phyloP scores from a whole-genome alignment of 2,797 vertebrate genomes.

The Rhynchonycteris naso region DNA sequence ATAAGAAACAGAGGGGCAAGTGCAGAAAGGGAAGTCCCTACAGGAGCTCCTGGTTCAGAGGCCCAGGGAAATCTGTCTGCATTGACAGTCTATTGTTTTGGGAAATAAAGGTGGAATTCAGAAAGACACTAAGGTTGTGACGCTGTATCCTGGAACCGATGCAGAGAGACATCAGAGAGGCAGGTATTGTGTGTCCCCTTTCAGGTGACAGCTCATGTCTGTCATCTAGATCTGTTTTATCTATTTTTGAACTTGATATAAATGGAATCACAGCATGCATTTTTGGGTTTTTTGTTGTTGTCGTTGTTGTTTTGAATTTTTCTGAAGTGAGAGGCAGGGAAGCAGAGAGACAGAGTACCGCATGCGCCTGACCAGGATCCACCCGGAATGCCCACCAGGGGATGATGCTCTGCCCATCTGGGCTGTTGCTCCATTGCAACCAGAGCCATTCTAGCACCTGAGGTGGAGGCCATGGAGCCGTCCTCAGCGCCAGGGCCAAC shows the following conservation, averaged over 20 bases:
- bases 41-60: background rate
- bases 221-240: background rate
- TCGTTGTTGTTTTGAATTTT: too few relatives aligned
- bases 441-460: too few relatives aligned
- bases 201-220: background rate
- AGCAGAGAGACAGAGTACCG: too few relatives aligned
- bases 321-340: too few relatives aligned
- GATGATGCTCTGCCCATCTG: too few relatives aligned
- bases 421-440: too few relatives aligned
- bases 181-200: background rate
- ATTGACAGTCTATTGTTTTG: background rate
- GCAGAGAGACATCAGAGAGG: background rate
- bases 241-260: background rate
- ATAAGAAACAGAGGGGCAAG: background rate
- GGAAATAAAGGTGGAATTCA: background rate
- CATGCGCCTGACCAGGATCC: too few relatives aligned
- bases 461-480: too few relatives aligned
- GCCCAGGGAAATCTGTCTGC: background rate
- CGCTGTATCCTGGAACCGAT: background rate
- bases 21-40: background rate
- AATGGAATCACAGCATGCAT: background rate
- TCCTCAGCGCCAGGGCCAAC: too few relatives aligned
- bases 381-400: too few relatives aligned
- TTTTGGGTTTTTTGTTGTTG: too few relatives aligned
- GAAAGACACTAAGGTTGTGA: background rate